phyloP scores from a whole-genome alignment of 2,888 invertebrate species.

The Acronicta psi region DNA sequence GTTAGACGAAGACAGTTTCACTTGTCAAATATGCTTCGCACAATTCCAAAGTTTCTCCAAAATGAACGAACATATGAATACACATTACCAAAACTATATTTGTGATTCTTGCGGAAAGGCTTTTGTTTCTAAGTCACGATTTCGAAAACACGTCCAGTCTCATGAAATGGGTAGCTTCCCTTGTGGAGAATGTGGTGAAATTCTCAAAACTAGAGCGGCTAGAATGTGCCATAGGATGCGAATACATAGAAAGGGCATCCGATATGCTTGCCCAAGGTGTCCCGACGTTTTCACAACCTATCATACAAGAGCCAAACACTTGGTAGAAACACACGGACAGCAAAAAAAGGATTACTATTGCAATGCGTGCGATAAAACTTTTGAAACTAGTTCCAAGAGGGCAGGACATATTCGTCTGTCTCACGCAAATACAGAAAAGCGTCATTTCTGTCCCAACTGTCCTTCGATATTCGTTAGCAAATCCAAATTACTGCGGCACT shows the following conservation, averaged over 20 bases:
- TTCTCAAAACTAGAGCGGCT: slow-evolving; percentile 73
- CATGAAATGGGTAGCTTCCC: slow-evolving; percentile 78
- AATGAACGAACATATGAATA: slow-evolving; percentile 83
- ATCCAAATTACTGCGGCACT: slow-evolving; percentile 71
- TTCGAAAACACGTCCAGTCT: slow-evolving; percentile 78
- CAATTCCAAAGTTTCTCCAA: slow-evolving; percentile 72
- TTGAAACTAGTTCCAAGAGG: slow-evolving; percentile 76
- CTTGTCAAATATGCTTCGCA: slow-evolving; percentile 76
- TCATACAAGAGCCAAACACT: slow-evolving; percentile 75
- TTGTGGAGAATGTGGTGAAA: slow-evolving; percentile 76
- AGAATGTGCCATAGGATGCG: slow-evolving; percentile 74
- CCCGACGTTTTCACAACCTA: slow-evolving; percentile 78
- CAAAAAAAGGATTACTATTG: slow-evolving; percentile 71
- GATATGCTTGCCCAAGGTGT: slow-evolving; percentile 81
- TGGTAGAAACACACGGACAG: slow-evolving; percentile 74
- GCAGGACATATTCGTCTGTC: slow-evolving; percentile 70
- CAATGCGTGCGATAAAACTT: slow-evolving; percentile 69
- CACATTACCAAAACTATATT: slow-evolving; percentile 80
- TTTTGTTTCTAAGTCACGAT: slow-evolving; percentile 79
- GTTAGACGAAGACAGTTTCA: slow-evolving; percentile 68
- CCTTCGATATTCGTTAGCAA: slow-evolving; percentile 67
- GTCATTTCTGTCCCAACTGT: slow-evolving; percentile 70
- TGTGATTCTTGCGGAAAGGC: slow-evolving; percentile 83
- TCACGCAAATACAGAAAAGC: slow-evolving; percentile 67
- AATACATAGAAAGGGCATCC: slow-evolving; percentile 75